A percentile compares a stretch with the other conserved stretches of the same genome.
Evolutionary conservation across 2,888 invertebrate genomes (phyloP).

Genomic region (Perizoma flavofasciatum): DNA sequence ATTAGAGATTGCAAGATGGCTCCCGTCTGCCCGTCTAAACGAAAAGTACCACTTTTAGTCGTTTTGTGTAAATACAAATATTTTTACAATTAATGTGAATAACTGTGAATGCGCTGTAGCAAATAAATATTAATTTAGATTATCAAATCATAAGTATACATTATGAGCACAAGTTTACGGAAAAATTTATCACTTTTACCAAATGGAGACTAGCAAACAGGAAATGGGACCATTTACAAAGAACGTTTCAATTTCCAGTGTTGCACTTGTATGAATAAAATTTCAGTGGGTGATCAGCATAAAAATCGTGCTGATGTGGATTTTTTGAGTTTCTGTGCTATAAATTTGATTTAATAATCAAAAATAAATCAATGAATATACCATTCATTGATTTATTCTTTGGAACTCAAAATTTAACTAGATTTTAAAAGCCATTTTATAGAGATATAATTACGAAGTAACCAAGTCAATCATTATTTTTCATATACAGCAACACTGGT

Average conservation of each 20-base stretch:
- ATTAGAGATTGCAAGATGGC: conserved; percentile 95
- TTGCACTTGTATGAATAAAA: neutral
- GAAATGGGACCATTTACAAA: conserved; percentile 81
- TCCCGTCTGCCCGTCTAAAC: conserved; percentile 91
- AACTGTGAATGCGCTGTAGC: conserved; percentile 67
- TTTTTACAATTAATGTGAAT: conserved; percentile 54
- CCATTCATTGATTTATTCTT: no score
- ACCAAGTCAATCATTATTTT: conserved; percentile 1
- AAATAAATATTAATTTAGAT: conserved; percentile 79
- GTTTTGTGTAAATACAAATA: conserved; percentile 76
- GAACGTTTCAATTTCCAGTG: conserved; percentile 55
- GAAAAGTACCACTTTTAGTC: conserved; percentile 89
- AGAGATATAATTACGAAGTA: no score
- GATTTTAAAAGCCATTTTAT: no score
- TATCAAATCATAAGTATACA: conserved; percentile 72
- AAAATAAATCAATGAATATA: no score
- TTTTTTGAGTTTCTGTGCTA: no score
- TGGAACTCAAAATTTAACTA: no score
- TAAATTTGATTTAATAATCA: no score
- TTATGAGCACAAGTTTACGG: conserved; percentile 68
- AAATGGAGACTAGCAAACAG: conserved; percentile 81
- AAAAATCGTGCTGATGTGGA: neutral
- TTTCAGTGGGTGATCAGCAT: conserved; percentile 11
- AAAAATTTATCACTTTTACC: conserved; percentile 75
- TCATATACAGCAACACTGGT: conserved; percentile 1